Evolutionary conservation across 2,888 invertebrate species (phyloP).

Genomic region (Tachina fera): DNA sequence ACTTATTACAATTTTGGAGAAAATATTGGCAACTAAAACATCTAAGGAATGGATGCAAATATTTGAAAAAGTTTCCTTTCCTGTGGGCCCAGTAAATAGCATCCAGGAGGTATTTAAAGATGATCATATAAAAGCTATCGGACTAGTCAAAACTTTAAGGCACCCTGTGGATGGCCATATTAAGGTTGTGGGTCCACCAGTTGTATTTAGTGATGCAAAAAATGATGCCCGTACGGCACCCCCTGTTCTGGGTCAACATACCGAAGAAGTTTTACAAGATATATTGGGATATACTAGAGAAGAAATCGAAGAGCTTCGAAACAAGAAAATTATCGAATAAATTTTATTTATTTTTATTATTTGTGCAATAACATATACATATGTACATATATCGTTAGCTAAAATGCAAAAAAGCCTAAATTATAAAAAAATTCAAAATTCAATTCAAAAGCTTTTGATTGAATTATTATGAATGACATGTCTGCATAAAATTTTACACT

Average conservation of each 20-base stretch:
- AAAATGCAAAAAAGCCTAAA: no score
- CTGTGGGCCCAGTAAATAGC: constrained; percentile 95
- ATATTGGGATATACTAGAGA: constrained; percentile 86
- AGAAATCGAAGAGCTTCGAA: constrained; percentile 84
- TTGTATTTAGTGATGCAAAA: constrained; percentile 89
- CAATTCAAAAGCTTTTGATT: no score
- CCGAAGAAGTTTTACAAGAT: constrained; percentile 88
- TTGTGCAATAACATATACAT: not conserved
- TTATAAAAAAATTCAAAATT: no score
- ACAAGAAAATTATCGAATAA: constrained; percentile 78
- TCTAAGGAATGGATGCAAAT: constrained; percentile 89
- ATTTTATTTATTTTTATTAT: not conserved
- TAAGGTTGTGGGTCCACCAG: constrained; percentile 93
- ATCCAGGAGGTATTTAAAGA: constrained; percentile 94
- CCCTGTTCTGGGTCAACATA: constrained; percentile 94
- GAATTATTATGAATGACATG: no score
- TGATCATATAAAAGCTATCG: constrained; percentile 90
- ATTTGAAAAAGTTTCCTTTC: constrained; percentile 90
- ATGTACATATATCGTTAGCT: not conserved
- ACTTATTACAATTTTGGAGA: constrained; percentile 86
- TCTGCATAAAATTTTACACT: no score
- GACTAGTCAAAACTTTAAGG: constrained; percentile 88
- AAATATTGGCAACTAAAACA: constrained; percentile 86
- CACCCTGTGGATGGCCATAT: constrained; percentile 89
- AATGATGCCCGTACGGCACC: constrained; percentile 90